phyloP scores from a whole-genome alignment of 2,888 invertebrate species.

The Limulus polyphemus region DNA sequence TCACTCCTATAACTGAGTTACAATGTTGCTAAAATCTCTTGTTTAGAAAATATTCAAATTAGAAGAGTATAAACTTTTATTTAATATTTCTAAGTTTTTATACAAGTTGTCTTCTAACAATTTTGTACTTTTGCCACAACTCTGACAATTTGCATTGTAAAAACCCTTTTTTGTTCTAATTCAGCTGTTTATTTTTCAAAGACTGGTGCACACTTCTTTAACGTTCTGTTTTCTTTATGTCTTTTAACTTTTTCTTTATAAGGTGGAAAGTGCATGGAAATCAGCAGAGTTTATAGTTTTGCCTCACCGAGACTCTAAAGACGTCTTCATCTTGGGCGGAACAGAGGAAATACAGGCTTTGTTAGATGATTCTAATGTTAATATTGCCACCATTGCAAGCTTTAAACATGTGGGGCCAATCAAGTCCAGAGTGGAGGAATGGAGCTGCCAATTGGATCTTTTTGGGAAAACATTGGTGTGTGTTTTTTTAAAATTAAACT shows the following conservation, averaged over 20 bases:
- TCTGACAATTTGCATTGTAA: too few species aligned
- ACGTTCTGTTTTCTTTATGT: too few species aligned
- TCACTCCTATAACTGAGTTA: too few species aligned
- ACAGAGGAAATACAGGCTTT: slow-evolving; percentile 69
- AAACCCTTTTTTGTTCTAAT: too few species aligned
- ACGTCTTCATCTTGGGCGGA: slow-evolving; percentile 68
- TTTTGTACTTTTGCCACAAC: too few species aligned
- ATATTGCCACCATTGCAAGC: slow-evolving; percentile 71
- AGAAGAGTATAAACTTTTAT: too few species aligned
- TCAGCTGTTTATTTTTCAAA: neutral
- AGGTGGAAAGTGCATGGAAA: slow-evolving; percentile 76
- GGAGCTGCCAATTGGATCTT: slow-evolving; percentile 60
- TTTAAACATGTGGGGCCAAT: slow-evolving; percentile 77
- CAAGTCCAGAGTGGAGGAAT: slow-evolving; percentile 65
- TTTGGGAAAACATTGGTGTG: slow-evolving; percentile 66
- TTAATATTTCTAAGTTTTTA: too few species aligned
- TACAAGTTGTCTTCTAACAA: too few species aligned
- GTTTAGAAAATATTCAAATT: too few species aligned
- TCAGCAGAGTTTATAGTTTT: slow-evolving; percentile 61
- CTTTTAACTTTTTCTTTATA: too few species aligned
- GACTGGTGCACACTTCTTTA: slow-evolving; percentile 7
- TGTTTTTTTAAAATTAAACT: too few species aligned
- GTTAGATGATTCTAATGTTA: slow-evolving; percentile 73
- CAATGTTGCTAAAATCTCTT: too few species aligned
- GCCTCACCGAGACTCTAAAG: slow-evolving; percentile 65